Base-by-base conservation (phyloP, 2,888 invertebrate species). In the Acleris literana region DNA sequence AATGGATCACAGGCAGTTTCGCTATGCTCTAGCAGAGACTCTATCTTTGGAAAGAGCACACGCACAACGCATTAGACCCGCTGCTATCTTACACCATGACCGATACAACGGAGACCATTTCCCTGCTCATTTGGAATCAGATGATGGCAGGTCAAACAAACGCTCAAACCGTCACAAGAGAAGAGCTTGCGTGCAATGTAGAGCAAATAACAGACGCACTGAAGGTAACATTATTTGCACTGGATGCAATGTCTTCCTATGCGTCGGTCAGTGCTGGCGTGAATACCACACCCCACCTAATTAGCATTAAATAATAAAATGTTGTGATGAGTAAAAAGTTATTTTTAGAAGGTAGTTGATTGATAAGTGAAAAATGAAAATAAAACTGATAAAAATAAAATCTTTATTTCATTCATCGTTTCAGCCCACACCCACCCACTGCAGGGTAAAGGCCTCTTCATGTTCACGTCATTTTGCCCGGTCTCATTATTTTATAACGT, bases 131-230 rank as follows among this genome's bases (percentile, higher is more conserved):
- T 44, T 53, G 18, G 53, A 58, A 58, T 46, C 29, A 20, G 18
- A 53, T 43, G 29, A 52, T 25, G 54, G 16, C n/a, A 11, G 58
- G 20, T 17, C 46, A 46, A 65, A 60, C 49, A 65, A 65, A 60
- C 64, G 55, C 53, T 22, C 20, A 29, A 67, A 63, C 51, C 57
- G 57, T 25, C 48, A 59, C 54, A 49, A 54, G 44, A 63, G 63
- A 54, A 57, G 63, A 52, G 57, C 52, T 62, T 67, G 67, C 53
- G 67, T 58, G 43, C 56, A 53, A 52, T 67, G 67, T 49, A 63
- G 58, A 55, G 22, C 58, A 59, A 29, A 59, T 51, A 52, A 60
- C 18, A 59, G 17, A 22, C 56, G 56, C 46, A 56, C 56, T 16
- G 56, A 56, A 16, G 25, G 20, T 2, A 56, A 56, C 56, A 49